A percentile compares a stretch with the other conserved stretches of the same genome.
These are phyloP conservation scores for Melanargia galathea DNA, from an alignment of 2,888 invertebrate genomes.

Conservation along the genomic window DNA sequence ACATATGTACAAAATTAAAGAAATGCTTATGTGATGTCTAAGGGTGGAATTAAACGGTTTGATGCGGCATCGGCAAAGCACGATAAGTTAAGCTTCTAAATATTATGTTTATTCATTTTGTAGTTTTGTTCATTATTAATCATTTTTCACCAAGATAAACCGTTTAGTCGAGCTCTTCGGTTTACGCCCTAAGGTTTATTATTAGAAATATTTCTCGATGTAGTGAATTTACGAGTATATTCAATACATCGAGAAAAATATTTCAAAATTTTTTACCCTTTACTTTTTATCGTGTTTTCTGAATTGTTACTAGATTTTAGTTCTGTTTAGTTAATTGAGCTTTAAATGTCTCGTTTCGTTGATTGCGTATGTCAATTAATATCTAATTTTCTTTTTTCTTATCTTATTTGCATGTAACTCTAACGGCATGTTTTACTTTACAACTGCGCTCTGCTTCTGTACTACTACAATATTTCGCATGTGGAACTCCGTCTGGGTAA, in stretches of 20 bases:
- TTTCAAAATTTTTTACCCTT: background rate
- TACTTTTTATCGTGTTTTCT: background rate
- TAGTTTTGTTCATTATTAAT: background rate
- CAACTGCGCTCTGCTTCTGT: conserved; percentile 54
- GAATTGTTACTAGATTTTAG: background rate
- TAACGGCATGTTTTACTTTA: conserved; percentile 75
- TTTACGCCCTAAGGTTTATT: no score
- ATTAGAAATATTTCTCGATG: no score
- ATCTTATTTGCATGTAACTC: conserved; percentile 47
- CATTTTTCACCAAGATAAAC: background rate
- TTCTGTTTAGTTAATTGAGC: background rate
- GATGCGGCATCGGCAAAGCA: background rate
- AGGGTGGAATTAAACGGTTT: background rate
- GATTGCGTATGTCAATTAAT: background rate
- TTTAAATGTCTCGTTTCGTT: background rate
- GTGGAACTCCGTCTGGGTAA: conserved; percentile 44
- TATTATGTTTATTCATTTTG: background rate
- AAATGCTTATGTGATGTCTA: conserved; percentile 6
- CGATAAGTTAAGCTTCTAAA: background rate
- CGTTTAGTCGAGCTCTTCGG: background rate
- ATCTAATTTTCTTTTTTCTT: conserved; percentile 19
- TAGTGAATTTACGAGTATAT: background rate
- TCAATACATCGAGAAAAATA: background rate
- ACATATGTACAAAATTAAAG: background rate
- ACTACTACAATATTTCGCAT: conserved; percentile 47